Evolutionary conservation across 37 sponge, comb jelly and placozoan species (phyloP), one percentile per base, ranked within the genome.

Genomic region (Oopsacas minuta): DNA sequence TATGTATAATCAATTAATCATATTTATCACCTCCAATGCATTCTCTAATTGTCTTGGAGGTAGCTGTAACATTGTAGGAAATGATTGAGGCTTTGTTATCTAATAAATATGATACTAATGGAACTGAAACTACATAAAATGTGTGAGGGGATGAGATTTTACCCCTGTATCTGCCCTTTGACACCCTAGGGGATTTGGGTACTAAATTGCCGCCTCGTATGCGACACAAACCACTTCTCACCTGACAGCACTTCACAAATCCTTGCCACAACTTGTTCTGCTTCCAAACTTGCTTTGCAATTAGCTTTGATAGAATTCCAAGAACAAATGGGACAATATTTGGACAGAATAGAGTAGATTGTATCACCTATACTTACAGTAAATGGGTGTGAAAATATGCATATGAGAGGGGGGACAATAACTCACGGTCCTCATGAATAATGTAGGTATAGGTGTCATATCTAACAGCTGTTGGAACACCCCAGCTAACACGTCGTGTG

Each of bases 361-460:
- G 99, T 32, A 99, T 82, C n/a, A 96, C 97, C 97, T 96, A 37
- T n/a, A n/a, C n/a, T n/a, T n/a, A n/a, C n/a, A n/a, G n/a, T 12
- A 10, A 81, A 20, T 35, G 17, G 82, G 15, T 35, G 22, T 35
- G 22, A 17, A 20, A 35, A 36, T 35, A 36, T 22, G 17, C 22
- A 15, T 81, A n/a, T n/a, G n/a, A n/a, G n/a, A n/a, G n/a, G n/a
- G n/a, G n/a, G n/a, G n/a, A n/a, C n/a, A n/a, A n/a, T 23, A 37
- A 85, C 92, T 88, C 46, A 97, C 99, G 36, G 99, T 96, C 85
- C 96, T 90, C 99, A 99, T 99, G 82, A 96, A 95, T 5, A 99
- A 88, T 12, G 87, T 87, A 23, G 99, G 99, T 35, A 95, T 87
- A 22, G 99, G 94, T 12, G 92, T 85, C 75, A 90, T 89, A 23